Conservation (phyloP, 1,140 invertebrate species). For the Drosophila funebris region DNA sequence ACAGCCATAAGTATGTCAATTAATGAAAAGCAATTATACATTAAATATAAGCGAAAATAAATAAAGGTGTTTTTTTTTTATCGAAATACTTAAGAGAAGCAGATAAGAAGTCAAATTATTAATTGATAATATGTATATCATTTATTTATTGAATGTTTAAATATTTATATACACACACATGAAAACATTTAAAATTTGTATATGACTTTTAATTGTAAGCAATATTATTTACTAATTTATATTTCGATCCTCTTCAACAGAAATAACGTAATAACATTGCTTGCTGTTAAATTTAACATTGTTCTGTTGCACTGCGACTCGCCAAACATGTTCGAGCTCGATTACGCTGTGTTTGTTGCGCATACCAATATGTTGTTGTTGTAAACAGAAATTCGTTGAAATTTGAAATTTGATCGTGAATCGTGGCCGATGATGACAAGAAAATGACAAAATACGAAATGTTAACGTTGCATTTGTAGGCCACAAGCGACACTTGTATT, state of each 20-base stretch:
- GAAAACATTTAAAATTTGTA: too few species aligned
- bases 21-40: not conserved
- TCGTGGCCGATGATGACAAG: not conserved
- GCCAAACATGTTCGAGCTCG: slow-evolving; percentile 29
- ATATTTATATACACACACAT: too few species aligned
- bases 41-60: not conserved
- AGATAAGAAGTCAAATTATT: too few species aligned
- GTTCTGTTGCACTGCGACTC: not conserved
- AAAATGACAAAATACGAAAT: slow-evolving; percentile 5
- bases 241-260: not conserved
- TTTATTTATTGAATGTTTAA: too few species aligned
- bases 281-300: slow-evolving; percentile 13
- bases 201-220: too few species aligned
- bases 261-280: too few species aligned
- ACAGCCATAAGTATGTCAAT: not conserved
- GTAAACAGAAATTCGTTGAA: slow-evolving; percentile 29
- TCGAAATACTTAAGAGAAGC: too few species aligned
- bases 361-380: slow-evolving; percentile 3
- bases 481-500: slow-evolving; percentile 20
- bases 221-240: not conserved
- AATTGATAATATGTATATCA: too few species aligned
- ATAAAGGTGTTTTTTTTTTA: not conserved
- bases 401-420: slow-evolving; percentile 37
- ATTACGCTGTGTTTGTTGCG: slow-evolving; percentile 9
- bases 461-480: slow-evolving; percentile 32